Percentiles rank a stretch among this genome's conserved stretches.
These are phyloP conservation scores for Ibidorhyncha struthersii DNA, from an alignment of 2,113 vertebrate genomes.

Conservation along the genomic window DNA sequence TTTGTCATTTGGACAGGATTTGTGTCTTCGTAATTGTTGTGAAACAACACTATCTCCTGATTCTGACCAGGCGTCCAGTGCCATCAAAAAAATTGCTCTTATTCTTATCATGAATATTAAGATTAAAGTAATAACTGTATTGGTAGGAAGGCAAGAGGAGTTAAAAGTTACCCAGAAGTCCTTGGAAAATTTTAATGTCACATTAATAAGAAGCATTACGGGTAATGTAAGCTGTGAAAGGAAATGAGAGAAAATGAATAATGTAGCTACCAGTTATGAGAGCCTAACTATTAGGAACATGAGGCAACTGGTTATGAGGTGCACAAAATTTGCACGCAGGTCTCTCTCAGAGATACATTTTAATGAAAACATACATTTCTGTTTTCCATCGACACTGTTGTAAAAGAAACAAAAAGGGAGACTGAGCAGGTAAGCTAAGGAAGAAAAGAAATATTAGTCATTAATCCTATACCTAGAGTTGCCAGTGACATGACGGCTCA, in stretches of 20 bases:
- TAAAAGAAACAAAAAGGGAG: background rate
- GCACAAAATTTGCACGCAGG: background rate
- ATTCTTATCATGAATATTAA: background rate
- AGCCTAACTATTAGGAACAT: background rate
- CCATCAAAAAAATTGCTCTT: background rate
- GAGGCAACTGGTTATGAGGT: background rate
- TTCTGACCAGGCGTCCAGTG: background rate
- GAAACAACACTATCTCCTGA: background rate
- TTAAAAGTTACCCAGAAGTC: background rate
- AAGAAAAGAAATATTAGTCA: background rate
- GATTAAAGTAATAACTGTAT: background rate
- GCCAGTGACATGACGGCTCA: background rate
- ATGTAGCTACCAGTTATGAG: background rate
- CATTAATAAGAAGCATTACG: background rate
- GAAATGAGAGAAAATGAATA: background rate
- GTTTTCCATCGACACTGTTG: background rate
- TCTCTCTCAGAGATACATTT: background rate
- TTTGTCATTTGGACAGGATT: background rate
- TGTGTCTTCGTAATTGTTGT: background rate
- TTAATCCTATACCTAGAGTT: background rate
- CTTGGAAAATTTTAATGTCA: background rate
- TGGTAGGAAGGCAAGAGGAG: background rate
- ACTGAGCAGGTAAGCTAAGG: background rate
- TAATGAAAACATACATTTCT: background rate
- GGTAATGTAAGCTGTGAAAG: background rate